Base-by-base conservation (phyloP, 1,140 invertebrate species). In the Agrilus planipennis region DNA sequence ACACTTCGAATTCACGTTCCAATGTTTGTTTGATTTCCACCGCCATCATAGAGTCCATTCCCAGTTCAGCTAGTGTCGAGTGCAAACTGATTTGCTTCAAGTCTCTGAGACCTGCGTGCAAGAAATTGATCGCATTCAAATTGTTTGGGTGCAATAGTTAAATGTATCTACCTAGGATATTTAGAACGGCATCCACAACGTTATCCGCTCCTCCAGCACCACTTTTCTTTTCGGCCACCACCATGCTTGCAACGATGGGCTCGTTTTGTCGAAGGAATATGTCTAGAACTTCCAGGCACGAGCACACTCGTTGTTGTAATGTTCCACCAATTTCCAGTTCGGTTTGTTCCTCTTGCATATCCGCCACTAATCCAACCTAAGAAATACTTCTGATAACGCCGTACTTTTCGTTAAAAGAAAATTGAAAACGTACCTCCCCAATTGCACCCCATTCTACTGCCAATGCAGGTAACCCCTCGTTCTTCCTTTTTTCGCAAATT, bases 31-130 rank as follows among this genome's bases (percentile, higher is more conserved):
- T 80, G 21, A 83, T 72, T 65, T 91, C 88, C 1, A 89, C 84
- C 3, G 80, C 83, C 81, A 89, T 89, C 55, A 92, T 73, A 12
- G 84, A 89, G 63, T 92, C 89, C 70, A 92, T 80, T 34, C 89
- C 88, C 30, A 88, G 68, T 60, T 93, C 89, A 14, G 82, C 81
- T 1, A 94, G 64, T 0, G 79, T 79, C 41, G 72, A 67, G 46
- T 79, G 70, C 18, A 69, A 57, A 34, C 77, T 77, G 2, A 86
- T 62, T 10, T 71, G 70, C 47, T 74, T 74, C 17, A 72, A 40
- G 48, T 73, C 68, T 27, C 64, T 52, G 9, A 70, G 40, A 39
- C 66, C 67, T 57, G 34, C 36, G 30, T 15, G n/a, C n/a, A n/a
- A n/a, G n/a, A n/a, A n/a, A n/a, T n/a, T n/a, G n/a, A n/a, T n/a